phyloP scores from a whole-genome alignment of 2,797 vertebrate genomes.

The Rallus crepitans region DNA sequence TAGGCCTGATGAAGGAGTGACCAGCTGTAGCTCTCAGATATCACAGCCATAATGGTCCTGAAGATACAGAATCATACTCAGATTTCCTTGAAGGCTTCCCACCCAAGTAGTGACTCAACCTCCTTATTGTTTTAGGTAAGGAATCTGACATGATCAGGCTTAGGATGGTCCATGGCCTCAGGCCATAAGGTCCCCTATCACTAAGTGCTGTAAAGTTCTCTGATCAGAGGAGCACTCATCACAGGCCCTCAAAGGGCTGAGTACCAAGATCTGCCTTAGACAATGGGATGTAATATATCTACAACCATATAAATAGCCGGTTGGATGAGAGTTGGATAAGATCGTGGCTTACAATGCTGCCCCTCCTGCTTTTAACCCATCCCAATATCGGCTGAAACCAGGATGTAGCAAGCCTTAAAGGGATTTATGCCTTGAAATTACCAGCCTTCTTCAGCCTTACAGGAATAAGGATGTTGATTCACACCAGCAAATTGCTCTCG shows the following conservation, averaged over 20 bases:
- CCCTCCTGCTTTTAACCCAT: constrained; percentile 61
- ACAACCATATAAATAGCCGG: constrained; percentile 51
- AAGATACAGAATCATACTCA: background rate
- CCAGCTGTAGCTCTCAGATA: background rate
- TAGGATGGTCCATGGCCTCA: background rate
- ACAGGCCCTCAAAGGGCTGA: constrained; percentile 38
- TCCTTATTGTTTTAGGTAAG: constrained; percentile 25
- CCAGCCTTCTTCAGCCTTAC: constrained; percentile 39
- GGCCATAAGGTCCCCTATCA: constrained; percentile 49
- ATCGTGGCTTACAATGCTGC: constrained; percentile 62
- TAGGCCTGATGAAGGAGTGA: background rate
- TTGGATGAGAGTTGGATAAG: constrained; percentile 63
- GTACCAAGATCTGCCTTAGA: background rate
- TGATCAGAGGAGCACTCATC: constrained; percentile 27
- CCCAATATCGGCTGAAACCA: constrained; percentile 25
- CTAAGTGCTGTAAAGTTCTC: constrained; percentile 30
- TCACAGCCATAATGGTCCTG: background rate
- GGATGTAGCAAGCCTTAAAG: constrained; percentile 67
- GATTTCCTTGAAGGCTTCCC: constrained; percentile 27
- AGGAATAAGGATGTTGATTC: constrained; percentile 68
- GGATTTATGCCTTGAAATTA: constrained; percentile 52
- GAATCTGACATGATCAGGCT: constrained; percentile 34
- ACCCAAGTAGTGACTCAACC: constrained; percentile 25
- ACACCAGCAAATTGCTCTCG: constrained; percentile 38
- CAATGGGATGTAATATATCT: constrained; percentile 53